Evolutionary conservation across 1,140 invertebrate species (phyloP), one percentile per base, ranked within the genome.

Genomic region (Lepidurus packardi): DNA sequence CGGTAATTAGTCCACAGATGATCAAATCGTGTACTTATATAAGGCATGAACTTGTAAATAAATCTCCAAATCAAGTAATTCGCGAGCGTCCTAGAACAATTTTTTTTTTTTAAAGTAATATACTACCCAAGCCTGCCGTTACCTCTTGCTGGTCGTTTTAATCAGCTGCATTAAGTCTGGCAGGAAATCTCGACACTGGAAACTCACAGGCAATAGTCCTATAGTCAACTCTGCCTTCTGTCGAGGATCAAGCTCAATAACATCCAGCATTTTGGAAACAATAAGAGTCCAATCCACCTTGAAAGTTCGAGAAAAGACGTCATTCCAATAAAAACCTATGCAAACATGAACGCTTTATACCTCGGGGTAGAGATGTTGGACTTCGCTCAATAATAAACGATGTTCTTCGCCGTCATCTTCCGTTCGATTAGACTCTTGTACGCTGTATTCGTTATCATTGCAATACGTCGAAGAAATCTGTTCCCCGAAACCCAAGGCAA

Each of bases 11-110:
- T 83, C 82, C 84, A 86, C 10, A 85, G 80, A n/a, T 84, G 83
- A 65, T 86, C 83, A 79, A 88, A 88, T 77, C 86, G 84, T 44
- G 85, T 83, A 1, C 87, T 87, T 73, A 89, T 82, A 80, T 87
- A 88, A 1, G 84, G 85, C 78, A 89, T 83, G 78, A 87, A 85
- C 73, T 86, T 86, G 80, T 87, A 86, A 43, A 89, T 84, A 78
- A 89, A 86, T 21, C 87, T 76, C 89, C 89, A 89, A 16, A 88
- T 83, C 21, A 89, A 78, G 80, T 89, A 89, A 81, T 89, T 88
- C 9, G 85, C 83, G 0, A 89, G 81, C 0, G 86, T 86, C 81
- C 85, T 85, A 78, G 8, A 77, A 80, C 76, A 77, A n/a, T 25
- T 65, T 42, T 43, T 25, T 25, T 16, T 4, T 7, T 13, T 16